These are phyloP conservation scores for Columba livia DNA, from an alignment of 2,113 vertebrate species.

Conservation along the genomic window DNA sequence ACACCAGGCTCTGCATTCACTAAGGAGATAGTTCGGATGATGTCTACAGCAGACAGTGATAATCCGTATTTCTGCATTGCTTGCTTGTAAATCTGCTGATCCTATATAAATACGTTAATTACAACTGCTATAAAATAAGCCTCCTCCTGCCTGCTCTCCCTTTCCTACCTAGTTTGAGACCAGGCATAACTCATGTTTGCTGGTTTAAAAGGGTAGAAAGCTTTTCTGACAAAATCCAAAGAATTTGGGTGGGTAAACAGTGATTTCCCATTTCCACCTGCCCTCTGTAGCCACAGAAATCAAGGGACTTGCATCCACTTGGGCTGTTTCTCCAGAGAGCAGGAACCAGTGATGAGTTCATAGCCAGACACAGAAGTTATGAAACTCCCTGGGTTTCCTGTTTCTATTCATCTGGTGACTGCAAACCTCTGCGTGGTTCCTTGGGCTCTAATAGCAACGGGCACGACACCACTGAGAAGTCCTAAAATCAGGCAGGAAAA, in stretches of 20 bases:
- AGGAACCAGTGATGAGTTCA: not conserved
- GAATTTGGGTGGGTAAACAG: not conserved
- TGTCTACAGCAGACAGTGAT: not conserved
- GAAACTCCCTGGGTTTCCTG: constrained; percentile 49
- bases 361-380: not conserved
- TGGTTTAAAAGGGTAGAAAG: not conserved
- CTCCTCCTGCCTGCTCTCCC: not conserved
- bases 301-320: not conserved
- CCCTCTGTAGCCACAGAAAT: not conserved
- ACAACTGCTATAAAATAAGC: not conserved
- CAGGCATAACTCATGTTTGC: not conserved
- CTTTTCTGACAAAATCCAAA: not conserved
- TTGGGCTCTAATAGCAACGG: not conserved
- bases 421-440: not conserved
- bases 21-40: not conserved
- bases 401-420: not conserved
- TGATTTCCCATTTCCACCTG: not conserved
- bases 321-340: not conserved
- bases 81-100: not conserved
- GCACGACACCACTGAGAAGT: not conserved
- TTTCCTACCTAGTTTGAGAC: not conserved
- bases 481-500: not conserved
- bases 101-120: not conserved
- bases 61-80: not conserved
- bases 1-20: not conserved